A percentile compares a stretch with the other conserved stretches of the same genome.
Evolutionary conservation across 2,797 vertebrate genomes (phyloP).

Genomic region (Apogon talboti): DNA sequence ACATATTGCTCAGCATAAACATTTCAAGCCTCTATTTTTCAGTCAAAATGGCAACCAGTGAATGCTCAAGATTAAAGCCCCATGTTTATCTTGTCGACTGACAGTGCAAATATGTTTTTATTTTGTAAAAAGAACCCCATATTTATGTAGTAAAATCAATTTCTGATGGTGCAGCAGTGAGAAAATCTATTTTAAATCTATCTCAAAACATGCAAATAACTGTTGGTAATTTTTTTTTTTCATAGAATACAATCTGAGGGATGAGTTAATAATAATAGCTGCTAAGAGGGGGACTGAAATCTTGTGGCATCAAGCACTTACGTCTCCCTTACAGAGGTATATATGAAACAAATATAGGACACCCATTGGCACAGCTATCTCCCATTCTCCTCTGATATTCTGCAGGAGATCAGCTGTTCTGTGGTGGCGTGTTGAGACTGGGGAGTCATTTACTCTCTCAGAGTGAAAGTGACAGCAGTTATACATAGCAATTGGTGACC

Average conservation of each 20-base stretch:
- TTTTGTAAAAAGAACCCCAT: constrained; percentile 21
- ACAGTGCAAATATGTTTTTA: background rate
- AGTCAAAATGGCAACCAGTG: constrained; percentile 30
- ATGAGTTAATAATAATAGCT: constrained; percentile 31
- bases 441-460: constrained; percentile 15
- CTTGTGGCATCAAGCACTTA: constrained; percentile 21
- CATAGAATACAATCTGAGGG: constrained; percentile 6
- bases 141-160: constrained; percentile 21
- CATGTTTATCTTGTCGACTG: constrained; percentile 14
- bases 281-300: constrained; percentile 34
- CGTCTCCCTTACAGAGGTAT: constrained; percentile 30
- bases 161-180: constrained; percentile 38
- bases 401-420: constrained; percentile 40
- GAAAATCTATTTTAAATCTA: constrained; percentile 37
- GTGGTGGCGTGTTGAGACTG: constrained; percentile 22
- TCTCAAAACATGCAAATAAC: constrained; percentile 63
- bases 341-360: constrained; percentile 34
- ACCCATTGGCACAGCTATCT: constrained; percentile 1
- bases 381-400: constrained; percentile 13
- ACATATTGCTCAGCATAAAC: constrained; percentile 22
- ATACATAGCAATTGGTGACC: constrained; percentile 33
- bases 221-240: constrained; percentile 10
- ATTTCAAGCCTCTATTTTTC: constrained; percentile 33
- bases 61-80: constrained; percentile 26
- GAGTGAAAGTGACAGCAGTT: constrained; percentile 54